Conservation (phyloP, 2,888 invertebrate species). For the Drosophila peninsularis region DNA sequence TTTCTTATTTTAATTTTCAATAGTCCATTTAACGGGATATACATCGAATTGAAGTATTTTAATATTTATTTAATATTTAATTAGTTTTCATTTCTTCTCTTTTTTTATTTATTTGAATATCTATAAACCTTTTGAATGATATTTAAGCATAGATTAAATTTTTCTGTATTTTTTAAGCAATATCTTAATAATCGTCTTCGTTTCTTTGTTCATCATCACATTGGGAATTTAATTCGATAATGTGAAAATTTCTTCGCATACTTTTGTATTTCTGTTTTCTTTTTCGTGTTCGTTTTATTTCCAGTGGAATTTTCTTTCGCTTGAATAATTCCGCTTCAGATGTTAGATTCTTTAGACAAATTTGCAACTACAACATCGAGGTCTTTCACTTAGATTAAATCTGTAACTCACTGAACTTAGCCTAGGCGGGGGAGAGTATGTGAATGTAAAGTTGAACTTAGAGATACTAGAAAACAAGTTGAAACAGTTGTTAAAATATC, state of each 20-base stretch:
- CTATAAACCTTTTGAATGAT: constrained; percentile 34
- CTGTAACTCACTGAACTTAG: constrained; percentile 15
- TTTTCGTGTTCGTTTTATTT: constrained; percentile 67
- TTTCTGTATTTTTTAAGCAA: constrained; percentile 19
- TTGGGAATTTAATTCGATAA: constrained; percentile 59
- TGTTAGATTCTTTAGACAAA: constrained; percentile 7
- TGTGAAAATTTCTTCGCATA: constrained; percentile 28
- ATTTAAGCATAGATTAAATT: constrained; percentile 21
- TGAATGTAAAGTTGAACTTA: constrained; percentile 4
- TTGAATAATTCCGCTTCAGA: constrained; percentile 36
- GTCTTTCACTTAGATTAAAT: constrained; percentile 44
- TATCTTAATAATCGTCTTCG: constrained; percentile 25
- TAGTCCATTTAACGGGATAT: not conserved
- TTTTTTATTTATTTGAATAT: constrained; percentile 15
- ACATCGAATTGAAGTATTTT: constrained; percentile 9
- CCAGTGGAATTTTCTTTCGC: constrained; percentile 62
- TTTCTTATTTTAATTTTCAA: constrained; percentile 1
- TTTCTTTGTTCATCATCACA: constrained; percentile 61
- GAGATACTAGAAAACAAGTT: not conserved
- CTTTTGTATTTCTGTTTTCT: constrained; percentile 1
- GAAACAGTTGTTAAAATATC: constrained; percentile 24
- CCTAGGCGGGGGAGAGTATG: constrained; percentile 18
- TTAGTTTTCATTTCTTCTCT: not conserved
- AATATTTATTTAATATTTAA: constrained; percentile 10
- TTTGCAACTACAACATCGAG: constrained; percentile 20